phyloP scores from a whole-genome alignment of 2,888 invertebrate genomes.

The Lathronympha strigana region DNA sequence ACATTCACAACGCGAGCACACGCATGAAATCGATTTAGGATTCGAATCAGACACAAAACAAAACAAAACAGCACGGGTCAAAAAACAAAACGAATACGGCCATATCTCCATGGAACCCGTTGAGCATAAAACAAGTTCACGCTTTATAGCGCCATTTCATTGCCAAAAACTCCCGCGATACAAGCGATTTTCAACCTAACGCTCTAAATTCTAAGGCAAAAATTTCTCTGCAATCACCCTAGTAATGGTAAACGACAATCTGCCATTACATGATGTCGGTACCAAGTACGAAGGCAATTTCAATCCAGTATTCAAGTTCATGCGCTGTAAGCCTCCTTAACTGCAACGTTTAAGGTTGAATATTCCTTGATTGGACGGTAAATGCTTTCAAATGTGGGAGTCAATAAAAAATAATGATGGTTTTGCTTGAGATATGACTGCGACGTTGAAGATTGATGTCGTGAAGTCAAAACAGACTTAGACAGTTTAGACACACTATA shows the following conservation, averaged over 20 bases:
- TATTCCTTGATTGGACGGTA: neutral
- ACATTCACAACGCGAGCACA: no score
- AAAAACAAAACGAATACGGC: constrained; percentile 9
- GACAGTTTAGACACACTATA: constrained; percentile 1
- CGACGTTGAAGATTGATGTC: constrained; percentile 17
- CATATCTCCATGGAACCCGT: constrained; percentile 1
- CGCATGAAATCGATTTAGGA: no score
- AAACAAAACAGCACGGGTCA: neutral
- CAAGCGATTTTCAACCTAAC: neutral
- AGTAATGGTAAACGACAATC: constrained; percentile 23
- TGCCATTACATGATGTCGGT: constrained; percentile 34
- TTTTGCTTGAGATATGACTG: constrained; percentile 25
- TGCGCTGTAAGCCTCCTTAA: neutral
- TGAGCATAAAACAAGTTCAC: neutral
- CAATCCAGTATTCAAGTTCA: neutral
- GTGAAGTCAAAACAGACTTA: neutral
- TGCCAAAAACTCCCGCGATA: neutral
- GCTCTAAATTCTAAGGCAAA: neutral
- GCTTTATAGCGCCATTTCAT: neutral
- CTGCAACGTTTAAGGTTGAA: neutral
- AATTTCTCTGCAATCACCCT: neutral
- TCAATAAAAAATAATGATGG: constrained; percentile 23
- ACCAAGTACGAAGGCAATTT: constrained; percentile 39
- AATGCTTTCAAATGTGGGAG: neutral
- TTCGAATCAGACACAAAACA: no score